Percentiles rank a stretch among this genome's conserved stretches.
Conservation (phyloP, 2,113 vertebrate genomes). For the Notarius lentiginosus region DNA sequence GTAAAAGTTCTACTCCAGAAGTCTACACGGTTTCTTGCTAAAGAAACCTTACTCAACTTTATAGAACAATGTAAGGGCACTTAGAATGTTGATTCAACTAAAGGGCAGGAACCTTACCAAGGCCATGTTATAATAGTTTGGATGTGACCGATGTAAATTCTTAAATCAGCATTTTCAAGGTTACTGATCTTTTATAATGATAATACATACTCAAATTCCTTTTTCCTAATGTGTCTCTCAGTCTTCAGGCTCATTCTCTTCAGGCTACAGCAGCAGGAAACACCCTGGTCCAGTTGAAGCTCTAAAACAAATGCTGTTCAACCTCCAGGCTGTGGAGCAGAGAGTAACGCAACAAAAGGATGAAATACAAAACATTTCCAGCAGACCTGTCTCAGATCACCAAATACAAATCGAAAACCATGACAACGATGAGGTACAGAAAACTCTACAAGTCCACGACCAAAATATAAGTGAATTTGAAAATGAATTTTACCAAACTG, state of each 20-base stretch:
- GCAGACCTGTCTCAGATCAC: not conserved
- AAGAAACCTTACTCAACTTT: not conserved
- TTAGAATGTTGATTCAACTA: not conserved
- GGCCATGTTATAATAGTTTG: not conserved
- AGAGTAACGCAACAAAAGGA: conserved; percentile 60
- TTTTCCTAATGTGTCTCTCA: conserved; percentile 31
- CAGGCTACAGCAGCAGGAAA: conserved; percentile 59
- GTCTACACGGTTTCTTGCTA: not conserved
- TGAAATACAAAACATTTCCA: not conserved
- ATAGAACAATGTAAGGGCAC: not conserved
- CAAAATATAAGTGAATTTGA: not conserved
- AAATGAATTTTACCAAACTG: not conserved
- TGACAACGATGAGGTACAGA: conserved; percentile 8
- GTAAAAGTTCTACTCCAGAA: not conserved
- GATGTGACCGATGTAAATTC: not conserved
- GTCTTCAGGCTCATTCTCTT: conserved; percentile 48
- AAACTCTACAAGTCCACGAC: not conserved
- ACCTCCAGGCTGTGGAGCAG: conserved; percentile 76
- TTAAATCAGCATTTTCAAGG: not conserved
- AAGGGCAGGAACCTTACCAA: not conserved
- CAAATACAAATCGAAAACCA: not conserved
- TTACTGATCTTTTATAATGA: not conserved
- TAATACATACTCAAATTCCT: not conserved
- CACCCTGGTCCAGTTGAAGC: conserved; percentile 80
- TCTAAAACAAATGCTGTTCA: conserved; percentile 79